A percentile compares a stretch with the other conserved stretches of the same genome.
phyloP scores from a whole-genome alignment of 2,888 invertebrate genomes.

The Hydrotaea diabolus region DNA sequence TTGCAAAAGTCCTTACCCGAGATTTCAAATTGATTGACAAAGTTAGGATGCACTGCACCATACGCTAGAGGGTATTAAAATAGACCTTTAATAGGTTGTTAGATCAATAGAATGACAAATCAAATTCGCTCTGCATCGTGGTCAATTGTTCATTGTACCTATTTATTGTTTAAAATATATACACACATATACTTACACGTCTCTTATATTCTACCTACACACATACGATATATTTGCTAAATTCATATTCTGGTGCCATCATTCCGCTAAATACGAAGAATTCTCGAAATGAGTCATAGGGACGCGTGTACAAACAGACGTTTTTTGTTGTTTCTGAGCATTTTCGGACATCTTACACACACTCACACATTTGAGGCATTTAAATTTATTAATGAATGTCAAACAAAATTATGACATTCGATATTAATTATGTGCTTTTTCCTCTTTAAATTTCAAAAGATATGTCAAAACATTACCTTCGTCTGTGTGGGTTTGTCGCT shows the following conservation, averaged over 20 bases:
- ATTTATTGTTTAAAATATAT: no score
- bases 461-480: conserved; percentile 7
- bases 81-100: no score
- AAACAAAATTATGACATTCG: neutral
- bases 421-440: conserved; percentile 14
- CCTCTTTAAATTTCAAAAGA: neutral
- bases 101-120: no score
- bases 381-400: conserved; percentile 25
- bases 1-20: no score
- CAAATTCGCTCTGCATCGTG: no score
- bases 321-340: neutral
- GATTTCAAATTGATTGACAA: no score
- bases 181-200: no score
- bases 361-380: neutral
- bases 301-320: neutral
- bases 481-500: neutral
- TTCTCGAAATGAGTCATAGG: conserved; percentile 18
- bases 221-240: no score
- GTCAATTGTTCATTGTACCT: no score
- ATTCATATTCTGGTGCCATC: neutral
- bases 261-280: neutral
- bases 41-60: no score
- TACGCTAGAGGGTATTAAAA: no score
- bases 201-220: no score
- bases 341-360: neutral